Evolutionary conservation across 2,888 invertebrate species (phyloP), one percentile per base, ranked within the genome.

Genomic region (Drosophila suboccidentalis): DNA sequence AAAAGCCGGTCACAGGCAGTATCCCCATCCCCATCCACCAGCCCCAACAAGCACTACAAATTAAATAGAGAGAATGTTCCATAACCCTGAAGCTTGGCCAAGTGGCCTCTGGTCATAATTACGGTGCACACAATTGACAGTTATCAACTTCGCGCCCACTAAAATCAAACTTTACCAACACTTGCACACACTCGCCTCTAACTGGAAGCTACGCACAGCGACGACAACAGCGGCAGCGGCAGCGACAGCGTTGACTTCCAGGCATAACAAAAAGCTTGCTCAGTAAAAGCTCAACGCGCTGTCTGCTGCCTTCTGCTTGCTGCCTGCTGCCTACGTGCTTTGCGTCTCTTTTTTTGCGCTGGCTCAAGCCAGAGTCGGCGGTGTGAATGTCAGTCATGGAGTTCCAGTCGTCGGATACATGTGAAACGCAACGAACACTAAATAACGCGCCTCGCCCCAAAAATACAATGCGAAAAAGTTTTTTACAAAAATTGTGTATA

Each of bases 401-500:
- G 92, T 92, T 92, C 92, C 92, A 92, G 91, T 91, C 91, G 92
- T 91, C 91, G 91, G 91, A 92, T 91, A 86, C 87, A 90, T 90
- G 90, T 90, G 90, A 91, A 91, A 91, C 91, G 81, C 83, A 86
- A 73, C 83, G 73, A 82, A 72, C 82, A 86, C 77, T 77, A 65
- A 53, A 70, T 71, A 54, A 75, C 80, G 90, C 90, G 89, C 75
- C 84, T 76, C 77, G 77, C 75, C 77, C 78, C 58, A 63, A 70
- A 70, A 70, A 67, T 71, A 80, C 86, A 78, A 82, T 80, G 83
- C 86, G 86, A 82, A 86, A 82, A 83, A 86, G 80, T 76, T 72
- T 76, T 76, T 65, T 76, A 76, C 72, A 79, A 72, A 69, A 76
- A 72, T 71, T 78, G 66, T 83, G 73, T 83, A 73, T 80, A 73